These are phyloP conservation scores for Ceratosolen fusciceps DNA, from an alignment of 1,140 invertebrate genomes.

Conservation along the genomic window DNA sequence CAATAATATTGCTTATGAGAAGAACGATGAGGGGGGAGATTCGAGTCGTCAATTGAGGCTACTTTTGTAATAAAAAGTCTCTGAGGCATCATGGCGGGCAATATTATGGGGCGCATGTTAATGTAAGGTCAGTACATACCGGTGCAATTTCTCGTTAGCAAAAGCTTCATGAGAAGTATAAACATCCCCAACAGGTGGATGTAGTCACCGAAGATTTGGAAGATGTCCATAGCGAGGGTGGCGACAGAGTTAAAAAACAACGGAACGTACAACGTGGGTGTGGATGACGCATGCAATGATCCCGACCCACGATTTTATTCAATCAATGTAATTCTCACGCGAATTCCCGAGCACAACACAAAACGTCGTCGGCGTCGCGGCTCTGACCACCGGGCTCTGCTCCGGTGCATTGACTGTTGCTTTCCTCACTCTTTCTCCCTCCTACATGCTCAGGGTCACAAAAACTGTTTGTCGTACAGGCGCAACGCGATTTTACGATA, in stretches of 20 bases:
- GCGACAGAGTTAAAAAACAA: background rate
- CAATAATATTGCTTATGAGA: no score
- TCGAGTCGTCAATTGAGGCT: no score
- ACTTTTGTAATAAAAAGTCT: no score
- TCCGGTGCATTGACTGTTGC: background rate
- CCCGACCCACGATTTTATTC: no score
- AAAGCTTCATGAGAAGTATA: slow-evolving; percentile 37
- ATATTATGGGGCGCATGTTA: no score
- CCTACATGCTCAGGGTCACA: no score
- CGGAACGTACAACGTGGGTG: slow-evolving; percentile 5
- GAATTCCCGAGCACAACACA: background rate
- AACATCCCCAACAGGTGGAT: slow-evolving; percentile 32
- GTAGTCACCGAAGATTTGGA: slow-evolving; percentile 43
- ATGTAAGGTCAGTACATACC: slow-evolving; percentile 29
- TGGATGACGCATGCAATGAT: background rate
- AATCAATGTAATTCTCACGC: background rate
- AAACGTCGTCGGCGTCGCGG: background rate
- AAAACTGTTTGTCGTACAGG: no score
- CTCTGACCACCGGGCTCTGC: background rate
- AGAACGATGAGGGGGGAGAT: no score
- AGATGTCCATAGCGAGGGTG: slow-evolving; percentile 29
- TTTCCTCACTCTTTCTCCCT: background rate
- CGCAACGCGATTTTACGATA: background rate
- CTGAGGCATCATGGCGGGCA: no score
- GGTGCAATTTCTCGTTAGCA: slow-evolving; percentile 33